A percentile compares a stretch with the other conserved stretches of the same genome.
These are phyloP conservation scores for Agrilus cyanescens DNA, from an alignment of 2,888 invertebrate genomes.

Conservation along the genomic window DNA sequence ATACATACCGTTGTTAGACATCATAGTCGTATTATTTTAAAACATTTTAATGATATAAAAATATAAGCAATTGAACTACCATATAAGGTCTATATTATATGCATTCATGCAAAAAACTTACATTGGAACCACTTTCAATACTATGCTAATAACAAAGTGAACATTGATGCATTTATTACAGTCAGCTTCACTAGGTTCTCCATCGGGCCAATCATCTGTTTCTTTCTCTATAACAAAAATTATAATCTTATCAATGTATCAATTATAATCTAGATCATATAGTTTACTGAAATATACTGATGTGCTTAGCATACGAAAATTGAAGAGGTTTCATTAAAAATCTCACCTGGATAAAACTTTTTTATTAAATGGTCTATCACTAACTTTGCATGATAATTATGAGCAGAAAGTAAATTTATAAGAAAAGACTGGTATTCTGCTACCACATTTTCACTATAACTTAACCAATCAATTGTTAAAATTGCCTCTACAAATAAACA, in stretches of 20 bases:
- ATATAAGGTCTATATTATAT: slow-evolving; percentile 8
- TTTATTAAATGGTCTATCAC: slow-evolving; percentile 49
- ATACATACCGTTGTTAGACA: too few relatives aligned
- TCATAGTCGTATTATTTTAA: too few relatives aligned
- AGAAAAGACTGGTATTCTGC: slow-evolving; percentile 50
- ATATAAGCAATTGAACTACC: slow-evolving; percentile 3
- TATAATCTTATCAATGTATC: slow-evolving; percentile 18
- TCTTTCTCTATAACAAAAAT: slow-evolving; percentile 10
- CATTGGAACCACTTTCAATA: slow-evolving; percentile 47
- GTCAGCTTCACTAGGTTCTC: slow-evolving; percentile 43
- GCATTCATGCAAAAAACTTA: slow-evolving; percentile 27
- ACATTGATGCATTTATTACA: slow-evolving; percentile 48
- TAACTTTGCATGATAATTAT: slow-evolving; percentile 50
- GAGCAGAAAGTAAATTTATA: slow-evolving; percentile 54
- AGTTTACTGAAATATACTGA: not conserved
- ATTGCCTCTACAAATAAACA: slow-evolving; percentile 48
- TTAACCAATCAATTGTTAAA: slow-evolving; percentile 46
- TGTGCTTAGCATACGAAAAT: not conserved
- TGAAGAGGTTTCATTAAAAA: not conserved
- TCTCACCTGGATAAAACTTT: slow-evolving; percentile 46
- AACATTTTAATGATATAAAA: not conserved
- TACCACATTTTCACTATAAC: slow-evolving; percentile 38
- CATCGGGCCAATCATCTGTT: slow-evolving; percentile 47
- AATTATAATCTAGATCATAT: slow-evolving; percentile 1
- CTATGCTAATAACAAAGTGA: slow-evolving; percentile 38